Evolutionary conservation across 2,888 invertebrate genomes (phyloP).

Genomic region (Epistrophe grossulariae): DNA sequence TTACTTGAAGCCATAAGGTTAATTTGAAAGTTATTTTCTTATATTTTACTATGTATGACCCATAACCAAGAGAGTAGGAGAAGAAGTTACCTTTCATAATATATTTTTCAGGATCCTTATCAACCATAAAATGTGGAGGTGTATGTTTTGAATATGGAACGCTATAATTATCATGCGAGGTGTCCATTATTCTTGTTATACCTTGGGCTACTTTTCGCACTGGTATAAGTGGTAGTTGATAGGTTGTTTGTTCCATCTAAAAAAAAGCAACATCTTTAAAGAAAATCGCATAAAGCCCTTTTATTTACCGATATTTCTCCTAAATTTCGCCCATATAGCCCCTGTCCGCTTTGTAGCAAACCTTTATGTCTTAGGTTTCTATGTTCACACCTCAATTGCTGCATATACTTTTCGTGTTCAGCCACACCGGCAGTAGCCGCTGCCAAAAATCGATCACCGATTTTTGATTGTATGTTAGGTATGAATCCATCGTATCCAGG

Average conservation of each 20-base stretch:
- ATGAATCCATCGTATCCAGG: slow-evolving; percentile 89
- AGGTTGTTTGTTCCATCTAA: slow-evolving; percentile 88
- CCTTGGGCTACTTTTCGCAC: slow-evolving; percentile 89
- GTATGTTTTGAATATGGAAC: slow-evolving; percentile 80
- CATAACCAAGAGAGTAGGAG: too few relatives aligned
- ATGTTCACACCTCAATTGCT: slow-evolving; percentile 85
- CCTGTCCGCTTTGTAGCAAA: slow-evolving; percentile 79
- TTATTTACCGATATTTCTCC: slow-evolving; percentile 80
- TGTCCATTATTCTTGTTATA: slow-evolving; percentile 86
- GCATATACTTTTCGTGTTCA: slow-evolving; percentile 88
- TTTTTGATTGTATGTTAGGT: slow-evolving; percentile 87
- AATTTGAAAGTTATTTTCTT: too few relatives aligned
- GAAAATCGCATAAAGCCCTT: background rate
- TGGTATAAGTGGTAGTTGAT: slow-evolving; percentile 88
- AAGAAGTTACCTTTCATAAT: slow-evolving; percentile 79
- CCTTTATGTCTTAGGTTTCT: slow-evolving; percentile 79
- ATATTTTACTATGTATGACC: too few relatives aligned
- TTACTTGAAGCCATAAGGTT: too few relatives aligned
- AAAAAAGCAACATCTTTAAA: slow-evolving; percentile 34
- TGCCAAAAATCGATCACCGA: slow-evolving; percentile 89
- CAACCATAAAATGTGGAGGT: slow-evolving; percentile 81
- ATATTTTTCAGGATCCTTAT: slow-evolving; percentile 81
- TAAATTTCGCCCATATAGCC: slow-evolving; percentile 79
- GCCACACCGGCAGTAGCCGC: slow-evolving; percentile 90
- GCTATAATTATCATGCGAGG: slow-evolving; percentile 85